phyloP scores from a whole-genome alignment of 2,888 invertebrate species.

The Xestia sexstrigata region DNA sequence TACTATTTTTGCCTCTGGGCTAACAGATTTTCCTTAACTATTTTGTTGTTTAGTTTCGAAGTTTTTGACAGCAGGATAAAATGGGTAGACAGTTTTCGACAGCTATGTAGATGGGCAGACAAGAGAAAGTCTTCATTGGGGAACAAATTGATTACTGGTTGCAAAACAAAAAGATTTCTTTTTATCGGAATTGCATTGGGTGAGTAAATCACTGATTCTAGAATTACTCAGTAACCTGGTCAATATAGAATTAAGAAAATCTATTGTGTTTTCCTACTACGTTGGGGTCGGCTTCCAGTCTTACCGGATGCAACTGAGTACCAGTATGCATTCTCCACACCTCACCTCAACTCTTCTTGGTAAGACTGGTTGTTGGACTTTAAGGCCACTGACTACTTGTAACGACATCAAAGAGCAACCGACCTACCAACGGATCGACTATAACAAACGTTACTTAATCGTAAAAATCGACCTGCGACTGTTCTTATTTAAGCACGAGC shows the following conservation, averaged over 20 bases:
- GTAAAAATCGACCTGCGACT: neutral
- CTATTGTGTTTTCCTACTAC: no score
- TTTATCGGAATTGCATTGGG: neutral
- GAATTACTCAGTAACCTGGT: no score
- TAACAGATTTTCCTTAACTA: neutral
- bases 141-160: neutral
- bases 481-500: neutral
- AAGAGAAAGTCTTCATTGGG: neutral
- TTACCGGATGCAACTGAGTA: no score
- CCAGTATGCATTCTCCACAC: no score
- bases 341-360: no score
- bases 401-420: no score
- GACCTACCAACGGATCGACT: no score
- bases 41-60: constrained; percentile 16
- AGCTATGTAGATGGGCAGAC: constrained; percentile 17
- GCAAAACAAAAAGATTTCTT: neutral
- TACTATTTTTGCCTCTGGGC: neutral
- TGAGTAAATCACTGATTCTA: neutral
- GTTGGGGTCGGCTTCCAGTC: no score
- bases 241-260: no score
- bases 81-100: constrained; percentile 11
- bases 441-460: no score
- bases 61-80: constrained; percentile 27
- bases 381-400: no score
- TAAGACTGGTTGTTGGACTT: no score